Percentiles rank a stretch among this genome's conserved stretches.
phyloP scores from a whole-genome alignment of 2,888 invertebrate genomes.

The Lepidocyrtinus sp. region DNA sequence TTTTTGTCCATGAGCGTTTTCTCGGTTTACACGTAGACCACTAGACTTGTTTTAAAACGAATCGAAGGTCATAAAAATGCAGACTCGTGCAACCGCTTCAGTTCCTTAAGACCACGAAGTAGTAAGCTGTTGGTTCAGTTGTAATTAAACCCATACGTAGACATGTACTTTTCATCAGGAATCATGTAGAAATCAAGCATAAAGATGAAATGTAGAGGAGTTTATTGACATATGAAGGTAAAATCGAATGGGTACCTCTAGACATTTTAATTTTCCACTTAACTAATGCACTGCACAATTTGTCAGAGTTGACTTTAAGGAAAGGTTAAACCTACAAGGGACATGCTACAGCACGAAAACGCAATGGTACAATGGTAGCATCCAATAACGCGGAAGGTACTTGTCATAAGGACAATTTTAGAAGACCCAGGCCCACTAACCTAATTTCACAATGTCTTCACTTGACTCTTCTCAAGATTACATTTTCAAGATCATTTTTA shows the following conservation, averaged over 20 bases:
- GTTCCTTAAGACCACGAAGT: too few species aligned
- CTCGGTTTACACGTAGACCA: neutral
- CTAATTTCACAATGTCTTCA: constrained; percentile 17
- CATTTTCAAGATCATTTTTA: constrained; percentile 17
- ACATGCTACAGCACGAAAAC: neutral
- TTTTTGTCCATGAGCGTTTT: neutral
- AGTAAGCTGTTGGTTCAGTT: too few species aligned
- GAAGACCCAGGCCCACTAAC: constrained; percentile 32
- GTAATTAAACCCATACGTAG: too few species aligned
- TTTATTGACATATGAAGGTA: too few species aligned
- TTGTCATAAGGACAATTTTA: neutral
- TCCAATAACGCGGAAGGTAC: neutral
- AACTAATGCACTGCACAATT: neutral
- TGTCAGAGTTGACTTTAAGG: neutral
- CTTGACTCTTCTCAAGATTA: constrained; percentile 10
- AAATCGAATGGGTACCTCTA: too few species aligned
- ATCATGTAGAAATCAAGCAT: too few species aligned
- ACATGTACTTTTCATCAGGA: too few species aligned
- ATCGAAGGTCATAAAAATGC: too few species aligned
- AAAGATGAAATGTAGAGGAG: too few species aligned
- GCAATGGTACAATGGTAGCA: neutral
- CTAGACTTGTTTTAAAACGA: too few species aligned
- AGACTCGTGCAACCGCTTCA: too few species aligned
- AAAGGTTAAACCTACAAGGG: neutral
- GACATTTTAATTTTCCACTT: neutral